Percentiles rank a stretch among this genome's conserved stretches.
Conservation (phyloP, 2,888 invertebrate species). For the Noctua janthe region DNA sequence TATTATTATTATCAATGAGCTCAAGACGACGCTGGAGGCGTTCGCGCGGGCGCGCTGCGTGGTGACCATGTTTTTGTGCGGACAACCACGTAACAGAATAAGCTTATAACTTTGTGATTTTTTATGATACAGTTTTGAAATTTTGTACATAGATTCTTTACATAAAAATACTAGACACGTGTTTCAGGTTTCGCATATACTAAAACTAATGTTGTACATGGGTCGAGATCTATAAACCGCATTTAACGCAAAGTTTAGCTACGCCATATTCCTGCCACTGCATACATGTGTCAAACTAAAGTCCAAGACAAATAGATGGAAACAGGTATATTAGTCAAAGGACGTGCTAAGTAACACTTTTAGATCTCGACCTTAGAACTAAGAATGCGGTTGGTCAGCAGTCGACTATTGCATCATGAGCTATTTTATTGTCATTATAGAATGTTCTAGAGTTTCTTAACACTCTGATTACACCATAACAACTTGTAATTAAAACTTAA, state of each 20-base stretch:
- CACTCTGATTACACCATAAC: conserved; percentile 8
- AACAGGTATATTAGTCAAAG: not conserved
- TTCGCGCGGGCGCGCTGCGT: no score
- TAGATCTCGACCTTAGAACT: not conserved
- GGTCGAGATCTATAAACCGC: not conserved
- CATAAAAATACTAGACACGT: no score
- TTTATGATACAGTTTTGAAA: no score
- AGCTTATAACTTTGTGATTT: no score
- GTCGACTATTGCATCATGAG: not conserved
- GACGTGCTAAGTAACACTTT: not conserved
- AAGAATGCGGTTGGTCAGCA: not conserved
- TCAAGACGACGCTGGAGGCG: no score
- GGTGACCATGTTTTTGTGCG: no score
- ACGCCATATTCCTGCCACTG: not conserved
- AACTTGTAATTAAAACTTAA: conserved; percentile 52
- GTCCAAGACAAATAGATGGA: not conserved
- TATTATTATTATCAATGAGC: no score
- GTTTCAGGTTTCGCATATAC: no score
- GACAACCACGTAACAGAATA: no score
- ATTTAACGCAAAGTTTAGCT: not conserved
- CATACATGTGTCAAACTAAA: not conserved
- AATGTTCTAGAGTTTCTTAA: conserved; percentile 7
- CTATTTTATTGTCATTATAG: not conserved
- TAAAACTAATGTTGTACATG: no score
- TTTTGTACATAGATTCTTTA: no score